Evolutionary conservation across 2,113 vertebrate genomes (phyloP).

Genomic region (Poicephalus gulielmi): DNA sequence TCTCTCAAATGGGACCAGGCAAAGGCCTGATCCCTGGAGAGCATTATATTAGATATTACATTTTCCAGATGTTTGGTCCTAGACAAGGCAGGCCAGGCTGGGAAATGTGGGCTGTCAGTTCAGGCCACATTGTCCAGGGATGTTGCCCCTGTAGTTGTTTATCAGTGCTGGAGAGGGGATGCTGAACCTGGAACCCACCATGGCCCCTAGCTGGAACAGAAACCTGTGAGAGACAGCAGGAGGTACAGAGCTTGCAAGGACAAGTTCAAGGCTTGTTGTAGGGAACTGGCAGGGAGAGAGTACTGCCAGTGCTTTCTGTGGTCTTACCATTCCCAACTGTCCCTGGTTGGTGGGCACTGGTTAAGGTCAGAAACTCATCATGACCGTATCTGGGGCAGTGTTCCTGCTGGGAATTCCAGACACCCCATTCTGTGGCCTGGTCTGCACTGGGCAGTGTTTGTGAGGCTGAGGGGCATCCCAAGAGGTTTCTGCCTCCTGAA

Average conservation of each 20-base stretch:
- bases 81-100: background rate
- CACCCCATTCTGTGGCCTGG: background rate
- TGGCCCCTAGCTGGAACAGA: background rate
- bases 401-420: background rate
- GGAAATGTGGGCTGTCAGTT: background rate
- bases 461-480: background rate
- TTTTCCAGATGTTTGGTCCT: constrained; percentile 26
- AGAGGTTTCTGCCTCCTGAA: background rate
- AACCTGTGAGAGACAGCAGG: background rate
- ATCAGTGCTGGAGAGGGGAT: background rate
- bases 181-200: background rate
- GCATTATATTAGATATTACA: background rate
- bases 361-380: background rate
- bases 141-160: background rate
- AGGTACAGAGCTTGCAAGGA: background rate
- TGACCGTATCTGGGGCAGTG: background rate
- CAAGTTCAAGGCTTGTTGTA: background rate
- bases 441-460: background rate
- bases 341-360: background rate
- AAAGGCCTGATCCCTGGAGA: background rate
- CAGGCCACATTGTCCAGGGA: background rate
- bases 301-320: background rate
- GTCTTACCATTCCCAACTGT: background rate
- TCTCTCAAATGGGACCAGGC: background rate
- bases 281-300: background rate